These are phyloP conservation scores for Pimephales promelas DNA, from an alignment of 2,113 vertebrate genomes.

Conservation along the genomic window DNA sequence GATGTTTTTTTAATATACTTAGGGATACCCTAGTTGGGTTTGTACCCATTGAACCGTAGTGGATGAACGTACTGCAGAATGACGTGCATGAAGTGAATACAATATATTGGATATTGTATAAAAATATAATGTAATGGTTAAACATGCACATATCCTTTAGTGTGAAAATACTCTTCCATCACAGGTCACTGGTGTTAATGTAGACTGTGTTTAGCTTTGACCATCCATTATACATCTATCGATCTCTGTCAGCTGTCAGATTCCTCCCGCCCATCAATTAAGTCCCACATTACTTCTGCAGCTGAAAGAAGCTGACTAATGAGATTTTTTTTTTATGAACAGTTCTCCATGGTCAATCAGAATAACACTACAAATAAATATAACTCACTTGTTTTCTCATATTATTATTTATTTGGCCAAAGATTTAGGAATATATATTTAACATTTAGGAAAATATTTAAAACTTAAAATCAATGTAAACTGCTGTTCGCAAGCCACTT, in stretches of 20 bases:
- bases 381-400: background rate
- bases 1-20: background rate
- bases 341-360: background rate
- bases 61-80: background rate
- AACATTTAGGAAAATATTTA: background rate
- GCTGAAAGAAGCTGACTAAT: background rate
- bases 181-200: constrained; percentile 17
- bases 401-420: background rate
- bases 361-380: background rate
- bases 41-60: background rate
- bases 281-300: background rate
- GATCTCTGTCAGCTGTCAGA: background rate
- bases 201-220: background rate
- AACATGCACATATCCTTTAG: background rate
- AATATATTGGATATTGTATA: background rate
- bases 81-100: background rate
- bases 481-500: background rate
- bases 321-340: background rate
- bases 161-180: background rate
- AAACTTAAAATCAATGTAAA: background rate
- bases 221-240: background rate
- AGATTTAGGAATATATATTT: background rate
- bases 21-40: background rate
- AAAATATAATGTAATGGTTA: background rate
- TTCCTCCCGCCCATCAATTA: background rate